These are phyloP conservation scores for Apteryx owenii DNA, from an alignment of 2,113 vertebrate genomes.

Conservation along the genomic window DNA sequence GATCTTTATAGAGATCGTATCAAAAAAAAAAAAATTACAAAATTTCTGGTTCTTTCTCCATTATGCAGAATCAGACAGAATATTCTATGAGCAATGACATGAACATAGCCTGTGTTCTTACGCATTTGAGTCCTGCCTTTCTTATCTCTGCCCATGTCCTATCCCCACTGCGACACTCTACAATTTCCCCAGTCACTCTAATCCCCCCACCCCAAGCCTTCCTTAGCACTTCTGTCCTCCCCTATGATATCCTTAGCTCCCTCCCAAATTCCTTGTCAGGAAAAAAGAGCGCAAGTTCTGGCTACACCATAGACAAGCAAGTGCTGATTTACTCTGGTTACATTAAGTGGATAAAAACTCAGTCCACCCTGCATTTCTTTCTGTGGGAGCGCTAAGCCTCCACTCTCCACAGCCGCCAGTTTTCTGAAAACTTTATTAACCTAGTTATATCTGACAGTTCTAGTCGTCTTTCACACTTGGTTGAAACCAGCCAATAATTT, in stretches of 20 bases:
- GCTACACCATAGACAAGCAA: not conserved
- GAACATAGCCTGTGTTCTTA: not conserved
- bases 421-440: not conserved
- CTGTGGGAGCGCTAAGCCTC: fast-evolving
- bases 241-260: not conserved
- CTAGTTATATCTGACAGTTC: not conserved
- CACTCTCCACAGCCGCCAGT: not conserved
- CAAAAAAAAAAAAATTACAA: not conserved
- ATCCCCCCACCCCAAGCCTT: not conserved
- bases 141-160: not conserved
- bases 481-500: not conserved
- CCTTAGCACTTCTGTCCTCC: not conserved
- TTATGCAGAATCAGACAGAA: not conserved
- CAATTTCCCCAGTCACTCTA: not conserved
- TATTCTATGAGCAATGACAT: not conserved
- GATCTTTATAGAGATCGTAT: not conserved
- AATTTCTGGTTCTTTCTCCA: not conserved
- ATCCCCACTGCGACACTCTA: fast-evolving
- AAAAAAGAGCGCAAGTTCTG: not conserved
- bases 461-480: not conserved
- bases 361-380: fast-evolving
- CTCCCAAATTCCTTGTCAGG: not conserved
- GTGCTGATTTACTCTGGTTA: not conserved
- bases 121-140: not conserved
- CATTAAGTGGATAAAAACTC: not conserved